Evolutionary conservation across 1,140 invertebrate genomes (phyloP).

Genomic region (Tetramorium parvispinum): DNA sequence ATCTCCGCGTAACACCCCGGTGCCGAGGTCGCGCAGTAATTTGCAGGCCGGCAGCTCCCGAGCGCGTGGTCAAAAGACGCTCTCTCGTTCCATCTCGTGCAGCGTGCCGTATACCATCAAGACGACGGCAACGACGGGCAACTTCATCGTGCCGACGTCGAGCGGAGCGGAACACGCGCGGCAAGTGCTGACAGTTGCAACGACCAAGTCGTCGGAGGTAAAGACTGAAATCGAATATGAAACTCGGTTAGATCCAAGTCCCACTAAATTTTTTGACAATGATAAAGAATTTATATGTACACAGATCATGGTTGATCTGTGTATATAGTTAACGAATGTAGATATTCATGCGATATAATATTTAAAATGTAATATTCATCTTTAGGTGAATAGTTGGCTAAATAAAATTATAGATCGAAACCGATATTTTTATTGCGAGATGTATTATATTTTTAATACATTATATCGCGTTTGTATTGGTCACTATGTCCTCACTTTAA

Average conservation of each 20-base stretch:
- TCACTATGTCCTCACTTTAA: not conserved
- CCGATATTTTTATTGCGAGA: not conserved
- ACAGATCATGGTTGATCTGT: not conserved
- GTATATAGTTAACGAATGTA: not conserved
- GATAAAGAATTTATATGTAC: not conserved
- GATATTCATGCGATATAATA: not conserved
- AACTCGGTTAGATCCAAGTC: not conserved
- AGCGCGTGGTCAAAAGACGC: constrained; percentile 76
- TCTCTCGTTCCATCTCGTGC: constrained; percentile 82
- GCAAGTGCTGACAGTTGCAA: constrained; percentile 69
- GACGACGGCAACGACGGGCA: constrained; percentile 79
- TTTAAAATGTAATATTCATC: not conserved
- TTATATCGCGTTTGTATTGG: not conserved
- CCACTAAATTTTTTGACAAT: not conserved
- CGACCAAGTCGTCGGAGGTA: constrained; percentile 77
- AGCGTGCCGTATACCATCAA: constrained; percentile 79
- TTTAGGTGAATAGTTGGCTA: not conserved
- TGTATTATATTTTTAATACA: not conserved
- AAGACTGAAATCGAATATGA: constrained; percentile 64
- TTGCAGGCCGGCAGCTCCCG: constrained; percentile 78
- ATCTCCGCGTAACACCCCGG: constrained; percentile 92
- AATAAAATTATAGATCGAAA: not conserved
- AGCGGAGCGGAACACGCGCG: constrained; percentile 76
- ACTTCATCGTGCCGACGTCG: constrained; percentile 81
- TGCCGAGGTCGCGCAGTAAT: constrained; percentile 86